phyloP scores from a whole-genome alignment of 2,113 vertebrate genomes.

The Platichthys flesus region DNA sequence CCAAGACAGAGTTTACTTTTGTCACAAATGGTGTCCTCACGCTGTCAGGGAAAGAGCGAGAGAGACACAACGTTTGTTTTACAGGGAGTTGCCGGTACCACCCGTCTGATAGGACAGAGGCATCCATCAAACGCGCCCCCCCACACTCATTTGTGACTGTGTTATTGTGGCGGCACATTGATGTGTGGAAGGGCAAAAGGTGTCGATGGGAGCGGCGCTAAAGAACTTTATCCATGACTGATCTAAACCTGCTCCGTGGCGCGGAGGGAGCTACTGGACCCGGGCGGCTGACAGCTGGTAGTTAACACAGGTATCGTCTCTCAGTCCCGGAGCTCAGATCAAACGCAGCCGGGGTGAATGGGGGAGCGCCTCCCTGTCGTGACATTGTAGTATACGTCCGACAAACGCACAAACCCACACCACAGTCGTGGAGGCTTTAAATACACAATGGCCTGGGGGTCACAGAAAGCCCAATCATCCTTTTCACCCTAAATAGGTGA shows the following conservation, averaged over 20 bases:
- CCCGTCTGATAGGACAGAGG: slow-evolving; percentile 34
- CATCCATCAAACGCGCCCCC: slow-evolving; percentile 64
- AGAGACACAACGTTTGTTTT: slow-evolving; percentile 42
- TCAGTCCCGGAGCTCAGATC: slow-evolving; percentile 40
- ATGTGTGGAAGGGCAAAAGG: slow-evolving; percentile 19
- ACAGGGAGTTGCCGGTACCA: slow-evolving; percentile 24
- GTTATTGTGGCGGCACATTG: slow-evolving; percentile 19
- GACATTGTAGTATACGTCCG: slow-evolving; percentile 21
- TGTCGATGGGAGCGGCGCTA: slow-evolving; percentile 20
- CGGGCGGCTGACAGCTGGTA: slow-evolving; percentile 56
- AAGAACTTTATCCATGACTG: slow-evolving; percentile 43
- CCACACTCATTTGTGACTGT: slow-evolving; percentile 38
- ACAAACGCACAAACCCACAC: slow-evolving; percentile 29
- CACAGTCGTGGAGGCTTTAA: slow-evolving; percentile 6
- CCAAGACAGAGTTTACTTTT: slow-evolving; percentile 1
- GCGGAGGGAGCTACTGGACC: slow-evolving; percentile 10
- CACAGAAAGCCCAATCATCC: slow-evolving; percentile 8
- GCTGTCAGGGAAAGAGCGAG: slow-evolving; percentile 5
- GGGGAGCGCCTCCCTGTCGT: slow-evolving; percentile 18
- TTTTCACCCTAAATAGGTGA: not conserved
- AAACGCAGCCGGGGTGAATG: slow-evolving; percentile 48
- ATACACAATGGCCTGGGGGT: slow-evolving; percentile 23
- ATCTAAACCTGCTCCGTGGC: slow-evolving; percentile 36
- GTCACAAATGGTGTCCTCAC: slow-evolving; percentile 20
- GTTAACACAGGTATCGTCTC: slow-evolving; percentile 66